These are phyloP conservation scores for Dyspetes luteomarginatus DNA, from an alignment of 2,888 invertebrate genomes.

Conservation along the genomic window DNA sequence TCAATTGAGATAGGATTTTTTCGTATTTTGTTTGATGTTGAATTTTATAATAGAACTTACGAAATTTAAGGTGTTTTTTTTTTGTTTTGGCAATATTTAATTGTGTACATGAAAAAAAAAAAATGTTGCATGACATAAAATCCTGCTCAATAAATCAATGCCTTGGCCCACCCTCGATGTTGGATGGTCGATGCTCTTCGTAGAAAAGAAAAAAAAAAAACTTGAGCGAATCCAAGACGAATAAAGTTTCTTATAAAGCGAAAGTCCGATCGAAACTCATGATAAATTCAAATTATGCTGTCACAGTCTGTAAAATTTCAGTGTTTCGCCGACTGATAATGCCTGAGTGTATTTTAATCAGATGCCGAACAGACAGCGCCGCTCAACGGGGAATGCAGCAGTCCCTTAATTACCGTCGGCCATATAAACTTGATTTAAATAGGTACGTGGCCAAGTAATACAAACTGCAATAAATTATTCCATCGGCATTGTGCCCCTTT, in stretches of 20 bases:
- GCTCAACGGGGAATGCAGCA: not conserved
- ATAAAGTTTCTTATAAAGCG: not conserved
- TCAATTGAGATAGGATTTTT: no score
- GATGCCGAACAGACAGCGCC: not conserved
- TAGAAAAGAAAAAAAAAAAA: not conserved
- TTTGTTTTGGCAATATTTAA: no score
- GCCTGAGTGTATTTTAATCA: constrained; percentile 45
- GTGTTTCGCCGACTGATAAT: constrained; percentile 12
- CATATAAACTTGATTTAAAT: constrained; percentile 52
- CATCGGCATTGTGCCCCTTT: constrained; percentile 42
- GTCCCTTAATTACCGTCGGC: constrained; percentile 41
- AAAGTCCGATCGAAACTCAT: not conserved
- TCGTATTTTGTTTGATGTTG: no score
- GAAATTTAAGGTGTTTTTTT: no score
- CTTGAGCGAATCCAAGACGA: not conserved
- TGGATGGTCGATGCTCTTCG: not conserved
- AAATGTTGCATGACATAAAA: not conserved
- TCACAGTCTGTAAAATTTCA: constrained; percentile 16
- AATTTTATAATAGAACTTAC: no score
- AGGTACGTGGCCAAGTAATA: constrained; percentile 14
- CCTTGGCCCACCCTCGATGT: not conserved
- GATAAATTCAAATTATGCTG: constrained; percentile 15
- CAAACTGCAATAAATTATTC: constrained; percentile 41
- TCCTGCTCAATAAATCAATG: not conserved
- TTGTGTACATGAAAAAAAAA: no score